Evolutionary conservation across 2,113 vertebrate species (phyloP), one percentile per base, ranked within the genome.

Genomic region (Vidua macroura): DNA sequence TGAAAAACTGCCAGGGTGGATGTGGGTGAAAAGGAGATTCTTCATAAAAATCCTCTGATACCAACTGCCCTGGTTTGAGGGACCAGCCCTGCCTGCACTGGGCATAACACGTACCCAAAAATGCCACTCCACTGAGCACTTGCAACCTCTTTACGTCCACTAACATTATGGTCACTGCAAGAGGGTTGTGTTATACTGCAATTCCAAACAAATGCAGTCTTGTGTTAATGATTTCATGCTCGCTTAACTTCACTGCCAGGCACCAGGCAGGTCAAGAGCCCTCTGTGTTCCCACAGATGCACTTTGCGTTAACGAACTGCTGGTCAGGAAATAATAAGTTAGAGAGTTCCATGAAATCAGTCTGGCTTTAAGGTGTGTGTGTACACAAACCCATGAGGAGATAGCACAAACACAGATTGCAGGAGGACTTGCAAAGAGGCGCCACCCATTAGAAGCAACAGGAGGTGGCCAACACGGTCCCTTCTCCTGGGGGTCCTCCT

Each of bases 81-180:
- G 25, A 49, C 23, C 0, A 5, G 21, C 23, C 27, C 5, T 0
- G 1, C 33, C 24, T 48, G 64, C 33, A 63, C 0, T 0, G 11
- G 39, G 66, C 66, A 52, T 18, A 30, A 18, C 19, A 28, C 6
- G 1, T 46, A 66, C 74, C 87, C 19, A 9, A 80, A 95, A 92
- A 85, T 15, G 21, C 16, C 46, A 30, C 1, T 5, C 58, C 44
- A 35, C 27, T 2, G 4, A 67, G 51, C 21, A 25, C 48, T 59
- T 70, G 46, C 51, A 73, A 60, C 20, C 23, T 83, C 78, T 85
- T 72, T 51, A 83, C 17, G 33, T 53, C 60, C 33, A 19, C 64
- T 72, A 86, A 86, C 11, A 12, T 49, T 39, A 58, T 6, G 30
- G 79, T 68, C 80, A 76, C 74, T 15, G 6, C 58, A 55, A 63